These are phyloP conservation scores for Coecobrya sp. DNA, from an alignment of 2,888 invertebrate species.

Conservation along the genomic window DNA sequence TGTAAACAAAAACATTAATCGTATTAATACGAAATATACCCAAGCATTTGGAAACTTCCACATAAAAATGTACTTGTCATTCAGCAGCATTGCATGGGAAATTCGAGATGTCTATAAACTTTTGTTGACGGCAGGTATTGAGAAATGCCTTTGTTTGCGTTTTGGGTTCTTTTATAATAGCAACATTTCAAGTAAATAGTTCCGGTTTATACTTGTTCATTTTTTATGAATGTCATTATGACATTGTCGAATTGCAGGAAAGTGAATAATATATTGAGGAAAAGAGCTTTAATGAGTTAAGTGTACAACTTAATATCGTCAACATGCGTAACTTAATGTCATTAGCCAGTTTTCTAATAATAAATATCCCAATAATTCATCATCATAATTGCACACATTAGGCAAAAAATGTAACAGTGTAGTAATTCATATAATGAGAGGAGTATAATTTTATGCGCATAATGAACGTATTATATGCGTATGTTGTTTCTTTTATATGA, in stretches of 20 bases:
- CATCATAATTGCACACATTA: background rate
- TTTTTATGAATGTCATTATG: conserved; percentile 3
- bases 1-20: conserved; percentile 13
- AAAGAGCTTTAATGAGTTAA: background rate
- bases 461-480: background rate
- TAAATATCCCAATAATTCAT: background rate
- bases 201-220: conserved; percentile 38
- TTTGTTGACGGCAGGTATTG: background rate
- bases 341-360: background rate
- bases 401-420: background rate
- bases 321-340: background rate
- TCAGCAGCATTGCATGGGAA: background rate
- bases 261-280: background rate
- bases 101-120: background rate
- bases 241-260: background rate
- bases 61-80: too few species aligned
- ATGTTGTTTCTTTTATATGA: background rate
- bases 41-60: too few species aligned
- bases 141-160: conserved; percentile 1
- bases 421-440: background rate
- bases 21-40: background rate
- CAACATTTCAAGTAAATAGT: background rate
- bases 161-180: background rate
- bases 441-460: conserved; percentile 47
- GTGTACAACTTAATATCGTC: background rate